Evolutionary conservation across 2,888 invertebrate species (phyloP).

Genomic region (Tuberolachnus salignus): DNA sequence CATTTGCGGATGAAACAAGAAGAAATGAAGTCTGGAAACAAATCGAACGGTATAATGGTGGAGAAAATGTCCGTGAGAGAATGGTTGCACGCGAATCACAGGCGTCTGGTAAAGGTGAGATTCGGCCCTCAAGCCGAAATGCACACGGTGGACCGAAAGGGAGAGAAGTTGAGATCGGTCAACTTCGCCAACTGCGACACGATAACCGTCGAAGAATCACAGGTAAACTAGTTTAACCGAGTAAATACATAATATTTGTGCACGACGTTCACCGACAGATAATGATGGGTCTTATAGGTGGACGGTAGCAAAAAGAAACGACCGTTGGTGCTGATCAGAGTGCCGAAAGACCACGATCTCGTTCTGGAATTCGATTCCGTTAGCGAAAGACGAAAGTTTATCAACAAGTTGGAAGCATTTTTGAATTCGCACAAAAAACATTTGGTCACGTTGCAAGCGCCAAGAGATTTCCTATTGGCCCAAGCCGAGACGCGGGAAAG

Average conservation of each 20-base stretch:
- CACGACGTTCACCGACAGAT: background rate
- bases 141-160: slow-evolving; percentile 87
- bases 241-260: background rate
- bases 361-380: slow-evolving; percentile 88
- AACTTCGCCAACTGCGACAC: slow-evolving; percentile 77
- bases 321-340: slow-evolving; percentile 80
- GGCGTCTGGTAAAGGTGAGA: slow-evolving; percentile 84
- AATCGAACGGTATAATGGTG: slow-evolving; percentile 68
- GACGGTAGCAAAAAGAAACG: slow-evolving; percentile 71
- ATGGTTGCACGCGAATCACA: slow-evolving; percentile 92
- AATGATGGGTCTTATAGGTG: slow-evolving; percentile 37
- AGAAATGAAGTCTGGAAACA: slow-evolving; percentile 64
- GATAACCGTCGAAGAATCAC: slow-evolving; percentile 87
- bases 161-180: slow-evolving; percentile 85
- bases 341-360: slow-evolving; percentile 88
- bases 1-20: slow-evolving; percentile 83
- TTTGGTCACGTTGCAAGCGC: slow-evolving; percentile 73
- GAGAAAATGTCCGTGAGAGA: slow-evolving; percentile 93
- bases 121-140: slow-evolving; percentile 87
- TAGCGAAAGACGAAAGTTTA: slow-evolving; percentile 81
- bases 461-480: slow-evolving; percentile 82
- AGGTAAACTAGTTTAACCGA: slow-evolving; percentile 65
- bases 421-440: slow-evolving; percentile 82
- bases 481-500: slow-evolving; percentile 93
- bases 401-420: slow-evolving; percentile 85